phyloP scores from a whole-genome alignment of 1,140 invertebrate species.

The Zaprionus ghesquierei region DNA sequence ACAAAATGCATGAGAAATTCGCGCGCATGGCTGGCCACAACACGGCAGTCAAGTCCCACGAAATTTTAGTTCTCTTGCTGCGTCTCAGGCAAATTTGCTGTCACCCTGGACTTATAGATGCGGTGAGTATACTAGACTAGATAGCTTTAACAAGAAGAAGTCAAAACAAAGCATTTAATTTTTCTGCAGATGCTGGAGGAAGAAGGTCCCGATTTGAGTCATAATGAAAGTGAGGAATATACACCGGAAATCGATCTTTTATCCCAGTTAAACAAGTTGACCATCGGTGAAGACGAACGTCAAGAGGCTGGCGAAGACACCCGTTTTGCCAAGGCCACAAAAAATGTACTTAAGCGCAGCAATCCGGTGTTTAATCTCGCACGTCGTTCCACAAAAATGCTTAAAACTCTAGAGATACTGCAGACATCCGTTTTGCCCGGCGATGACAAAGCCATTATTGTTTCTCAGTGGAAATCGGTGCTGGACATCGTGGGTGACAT shows the following conservation, averaged over 20 bases:
- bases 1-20: slow-evolving; percentile 85
- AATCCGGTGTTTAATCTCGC: slow-evolving; percentile 88
- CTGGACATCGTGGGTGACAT: slow-evolving; percentile 87
- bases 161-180: background rate
- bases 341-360: slow-evolving; percentile 85
- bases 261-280: slow-evolving; percentile 85
- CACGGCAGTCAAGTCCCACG: slow-evolving; percentile 87
- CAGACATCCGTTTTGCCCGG: slow-evolving; percentile 84
- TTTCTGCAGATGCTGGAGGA: slow-evolving; percentile 85
- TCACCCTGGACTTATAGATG: slow-evolving; percentile 90
- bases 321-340: slow-evolving; percentile 83
- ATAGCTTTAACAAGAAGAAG: background rate
- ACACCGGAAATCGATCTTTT: slow-evolving; percentile 85
- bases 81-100: slow-evolving; percentile 94
- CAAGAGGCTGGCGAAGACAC: slow-evolving; percentile 46
- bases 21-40: slow-evolving; percentile 84
- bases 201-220: slow-evolving; percentile 73
- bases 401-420: slow-evolving; percentile 85
- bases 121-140: slow-evolving; percentile 35
- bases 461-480: slow-evolving; percentile 94
- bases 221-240: slow-evolving; percentile 79
- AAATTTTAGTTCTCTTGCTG: slow-evolving; percentile 92
- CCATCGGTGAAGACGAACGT: slow-evolving; percentile 78
- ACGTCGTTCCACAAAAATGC: slow-evolving; percentile 87
- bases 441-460: slow-evolving; percentile 90